phyloP scores from a whole-genome alignment of 2,113 vertebrate genomes.

The Myotis lucifugus region DNA sequence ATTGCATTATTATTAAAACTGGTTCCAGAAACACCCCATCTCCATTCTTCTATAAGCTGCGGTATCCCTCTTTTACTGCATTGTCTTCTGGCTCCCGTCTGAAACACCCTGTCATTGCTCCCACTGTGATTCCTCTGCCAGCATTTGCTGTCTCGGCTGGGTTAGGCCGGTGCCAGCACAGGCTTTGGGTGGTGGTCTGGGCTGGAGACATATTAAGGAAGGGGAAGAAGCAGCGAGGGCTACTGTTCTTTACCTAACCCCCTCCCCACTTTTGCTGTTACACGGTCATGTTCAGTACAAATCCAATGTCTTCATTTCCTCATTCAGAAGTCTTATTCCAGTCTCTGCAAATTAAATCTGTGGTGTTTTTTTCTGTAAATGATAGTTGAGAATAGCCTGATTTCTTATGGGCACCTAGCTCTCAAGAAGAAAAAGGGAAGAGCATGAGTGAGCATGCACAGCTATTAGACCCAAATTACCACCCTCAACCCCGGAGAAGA shows the following conservation, averaged over 20 bases:
- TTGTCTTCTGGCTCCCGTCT: not conserved
- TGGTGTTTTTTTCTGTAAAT: not conserved
- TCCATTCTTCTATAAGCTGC: not conserved
- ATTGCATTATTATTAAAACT: not conserved
- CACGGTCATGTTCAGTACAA: rapidly evolving
- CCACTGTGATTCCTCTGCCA: not conserved
- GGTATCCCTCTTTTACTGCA: not conserved
- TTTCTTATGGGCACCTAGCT: not conserved
- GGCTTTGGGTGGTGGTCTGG: not conserved
- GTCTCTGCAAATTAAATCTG: not conserved
- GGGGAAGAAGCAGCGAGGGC: not conserved
- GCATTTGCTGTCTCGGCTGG: not conserved
- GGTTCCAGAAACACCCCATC: not conserved
- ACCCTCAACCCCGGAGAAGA: not conserved
- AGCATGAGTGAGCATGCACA: not conserved
- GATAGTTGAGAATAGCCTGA: not conserved
- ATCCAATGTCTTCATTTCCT: not conserved
- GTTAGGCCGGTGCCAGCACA: not conserved
- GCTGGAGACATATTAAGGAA: not conserved
- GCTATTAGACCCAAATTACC: not conserved
- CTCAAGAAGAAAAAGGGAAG: not conserved
- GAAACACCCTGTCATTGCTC: not conserved
- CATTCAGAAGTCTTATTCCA: no score
- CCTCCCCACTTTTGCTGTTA: not conserved
- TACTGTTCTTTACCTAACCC: rapidly evolving